Percentiles rank a stretch among this genome's conserved stretches.
phyloP scores from a whole-genome alignment of 2,888 invertebrate genomes.

The Gryllus longicercus region DNA sequence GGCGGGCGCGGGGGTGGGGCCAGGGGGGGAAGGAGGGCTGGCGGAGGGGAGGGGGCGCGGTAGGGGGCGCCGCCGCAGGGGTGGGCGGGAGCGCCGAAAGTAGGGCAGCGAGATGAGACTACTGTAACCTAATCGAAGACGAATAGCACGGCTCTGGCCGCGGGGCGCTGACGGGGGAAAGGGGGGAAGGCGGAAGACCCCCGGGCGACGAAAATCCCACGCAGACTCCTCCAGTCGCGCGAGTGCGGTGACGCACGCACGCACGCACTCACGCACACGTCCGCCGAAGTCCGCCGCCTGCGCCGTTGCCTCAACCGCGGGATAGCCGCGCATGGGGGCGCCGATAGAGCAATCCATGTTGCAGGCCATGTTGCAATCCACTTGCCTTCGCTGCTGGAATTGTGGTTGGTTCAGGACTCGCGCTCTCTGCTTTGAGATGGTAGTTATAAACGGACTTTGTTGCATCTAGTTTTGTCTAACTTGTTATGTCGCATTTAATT shows the following conservation, averaged over 20 bases:
- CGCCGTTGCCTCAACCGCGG: neutral
- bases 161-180: neutral
- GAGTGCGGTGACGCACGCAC: no score
- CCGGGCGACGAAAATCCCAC: neutral
- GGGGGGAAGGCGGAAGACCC: neutral
- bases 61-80: neutral
- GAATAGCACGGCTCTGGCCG: neutral
- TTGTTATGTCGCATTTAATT: no score
- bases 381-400: no score
- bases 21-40: neutral
- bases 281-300: no score
- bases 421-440: no score
- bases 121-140: constrained; percentile 17
- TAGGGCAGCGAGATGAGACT: constrained; percentile 1
- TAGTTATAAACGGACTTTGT: no score
- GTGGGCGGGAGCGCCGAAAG: neutral
- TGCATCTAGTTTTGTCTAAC: no score
- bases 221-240: neutral
- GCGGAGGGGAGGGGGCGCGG: neutral
- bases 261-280: no score
- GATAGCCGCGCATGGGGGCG: neutral
- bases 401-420: no score
- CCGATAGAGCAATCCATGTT: neutral
- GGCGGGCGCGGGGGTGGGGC: no score
- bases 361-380: no score